Evolutionary conservation across 2,113 vertebrate genomes (phyloP).

Genomic region (Eleginops maclovinus): DNA sequence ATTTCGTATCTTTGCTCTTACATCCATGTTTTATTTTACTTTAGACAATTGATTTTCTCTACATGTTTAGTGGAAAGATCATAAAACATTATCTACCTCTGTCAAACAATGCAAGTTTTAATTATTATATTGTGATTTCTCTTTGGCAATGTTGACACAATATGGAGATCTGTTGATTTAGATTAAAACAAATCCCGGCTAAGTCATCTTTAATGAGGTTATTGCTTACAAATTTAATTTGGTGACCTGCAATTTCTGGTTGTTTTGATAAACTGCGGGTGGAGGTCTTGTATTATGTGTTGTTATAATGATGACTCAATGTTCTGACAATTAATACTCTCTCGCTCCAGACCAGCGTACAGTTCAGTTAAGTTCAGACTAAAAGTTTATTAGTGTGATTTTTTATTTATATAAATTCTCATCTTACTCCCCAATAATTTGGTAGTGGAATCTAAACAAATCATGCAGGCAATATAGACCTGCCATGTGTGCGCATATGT

Average conservation of each 20-base stretch:
- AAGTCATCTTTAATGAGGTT: slow-evolving; percentile 75
- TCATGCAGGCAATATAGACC: not conserved
- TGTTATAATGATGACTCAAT: slow-evolving; percentile 18
- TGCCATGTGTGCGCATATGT: slow-evolving; percentile 9
- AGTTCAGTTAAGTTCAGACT: too few species aligned
- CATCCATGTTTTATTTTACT: slow-evolving; percentile 17
- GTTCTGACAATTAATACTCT: slow-evolving; percentile 28
- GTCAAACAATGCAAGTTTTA: slow-evolving; percentile 10
- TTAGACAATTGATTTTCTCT: slow-evolving; percentile 20
- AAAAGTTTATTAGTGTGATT: too few species aligned
- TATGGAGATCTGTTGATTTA: slow-evolving; percentile 63
- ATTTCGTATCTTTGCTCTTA: slow-evolving; percentile 9
- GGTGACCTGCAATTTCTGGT: slow-evolving; percentile 61
- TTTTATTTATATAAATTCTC: not conserved
- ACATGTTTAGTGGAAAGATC: not conserved
- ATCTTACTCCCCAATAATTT: not conserved
- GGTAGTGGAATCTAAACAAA: not conserved
- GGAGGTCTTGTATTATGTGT: slow-evolving; percentile 44
- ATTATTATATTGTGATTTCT: not conserved
- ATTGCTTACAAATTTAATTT: slow-evolving; percentile 61
- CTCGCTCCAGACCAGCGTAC: not conserved
- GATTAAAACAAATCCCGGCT: slow-evolving; percentile 69
- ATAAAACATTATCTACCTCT: slow-evolving; percentile 2
- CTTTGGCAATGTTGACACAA: slow-evolving; percentile 28
- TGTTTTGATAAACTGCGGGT: slow-evolving; percentile 71